Conservation (phyloP, 2,797 vertebrate species). For the Channallabes apus region DNA sequence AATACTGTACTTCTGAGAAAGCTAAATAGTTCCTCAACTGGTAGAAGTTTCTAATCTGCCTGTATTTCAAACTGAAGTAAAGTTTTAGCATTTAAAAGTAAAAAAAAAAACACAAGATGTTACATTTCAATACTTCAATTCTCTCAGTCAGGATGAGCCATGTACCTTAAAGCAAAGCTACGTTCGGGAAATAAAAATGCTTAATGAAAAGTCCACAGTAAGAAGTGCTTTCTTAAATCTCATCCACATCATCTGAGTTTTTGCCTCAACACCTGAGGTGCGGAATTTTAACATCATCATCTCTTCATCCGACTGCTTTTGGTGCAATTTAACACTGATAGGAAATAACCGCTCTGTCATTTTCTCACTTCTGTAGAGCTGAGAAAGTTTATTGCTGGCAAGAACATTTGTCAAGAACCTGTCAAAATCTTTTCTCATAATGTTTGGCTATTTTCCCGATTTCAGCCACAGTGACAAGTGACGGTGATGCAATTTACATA, state of each 20-base stretch:
- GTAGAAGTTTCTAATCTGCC: background rate
- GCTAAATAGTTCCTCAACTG: background rate
- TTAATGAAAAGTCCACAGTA: background rate
- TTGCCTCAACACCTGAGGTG: background rate
- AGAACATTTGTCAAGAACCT: background rate
- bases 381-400: background rate
- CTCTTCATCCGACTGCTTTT: background rate
- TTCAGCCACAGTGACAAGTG: background rate
- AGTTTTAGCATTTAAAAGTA: background rate
- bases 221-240: background rate
- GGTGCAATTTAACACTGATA: background rate
- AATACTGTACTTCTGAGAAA: background rate
- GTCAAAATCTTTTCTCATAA: background rate
- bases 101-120: background rate
- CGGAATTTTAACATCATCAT: background rate
- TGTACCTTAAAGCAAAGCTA: too few species aligned
- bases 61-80: background rate
- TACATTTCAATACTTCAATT: background rate
- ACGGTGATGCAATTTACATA: background rate
- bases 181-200: too few species aligned
- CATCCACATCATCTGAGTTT: background rate
- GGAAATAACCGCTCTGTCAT: background rate
- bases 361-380: background rate
- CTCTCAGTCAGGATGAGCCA: background rate
- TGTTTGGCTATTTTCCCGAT: background rate